These are phyloP conservation scores for Tragelaphus buxtoni DNA, from an alignment of 2,113 vertebrate species.

Conservation along the genomic window DNA sequence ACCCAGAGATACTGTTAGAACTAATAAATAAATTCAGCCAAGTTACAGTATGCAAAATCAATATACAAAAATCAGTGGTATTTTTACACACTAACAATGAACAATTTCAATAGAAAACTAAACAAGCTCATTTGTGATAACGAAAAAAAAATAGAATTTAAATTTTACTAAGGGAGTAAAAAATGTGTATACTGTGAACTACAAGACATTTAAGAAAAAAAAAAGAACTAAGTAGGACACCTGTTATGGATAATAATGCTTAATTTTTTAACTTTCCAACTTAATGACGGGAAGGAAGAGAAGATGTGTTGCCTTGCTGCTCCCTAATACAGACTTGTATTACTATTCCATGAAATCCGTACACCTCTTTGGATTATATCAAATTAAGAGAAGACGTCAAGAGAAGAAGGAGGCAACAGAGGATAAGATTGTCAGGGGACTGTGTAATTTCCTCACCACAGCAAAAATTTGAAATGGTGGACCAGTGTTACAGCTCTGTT, in stretches of 20 bases:
- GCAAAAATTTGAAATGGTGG: neutral
- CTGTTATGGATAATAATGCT: no score
- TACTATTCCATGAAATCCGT: neutral
- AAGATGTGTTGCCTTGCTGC: neutral
- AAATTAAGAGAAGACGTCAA: neutral
- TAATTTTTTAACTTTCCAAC: no score
- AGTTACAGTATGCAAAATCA: neutral
- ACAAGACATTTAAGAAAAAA: no score
- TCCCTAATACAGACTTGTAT: neutral
- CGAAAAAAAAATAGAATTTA: neutral
- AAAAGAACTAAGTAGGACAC: no score
- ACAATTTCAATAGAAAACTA: neutral
- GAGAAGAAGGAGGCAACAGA: neutral
- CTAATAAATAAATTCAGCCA: neutral
- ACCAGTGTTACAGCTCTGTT: neutral
- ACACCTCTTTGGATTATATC: neutral
- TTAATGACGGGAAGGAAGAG: neutral
- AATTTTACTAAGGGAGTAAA: neutral
- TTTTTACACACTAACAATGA: neutral
- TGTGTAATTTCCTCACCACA: neutral
- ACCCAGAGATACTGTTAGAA: neutral
- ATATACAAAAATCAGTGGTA: neutral
- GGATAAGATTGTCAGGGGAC: neutral
- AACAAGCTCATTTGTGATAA: neutral
- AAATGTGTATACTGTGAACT: no score